Base-by-base conservation (phyloP, 1,140 invertebrate species). In the Eumaeus atala region DNA sequence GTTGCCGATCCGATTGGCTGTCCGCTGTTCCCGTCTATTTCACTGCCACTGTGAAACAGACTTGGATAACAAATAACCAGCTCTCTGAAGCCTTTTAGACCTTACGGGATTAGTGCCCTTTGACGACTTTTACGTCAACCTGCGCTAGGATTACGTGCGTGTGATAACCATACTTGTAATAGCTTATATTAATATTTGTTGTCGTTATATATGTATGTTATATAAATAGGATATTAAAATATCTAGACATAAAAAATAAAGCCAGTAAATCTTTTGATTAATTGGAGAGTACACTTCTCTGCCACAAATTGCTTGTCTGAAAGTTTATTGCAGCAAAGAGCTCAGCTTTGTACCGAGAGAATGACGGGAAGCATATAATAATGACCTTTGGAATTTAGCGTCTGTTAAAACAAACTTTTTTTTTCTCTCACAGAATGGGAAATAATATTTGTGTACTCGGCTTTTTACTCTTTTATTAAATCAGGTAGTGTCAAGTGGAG, bases 311-410 rank as follows among this genome's bases (percentile, higher is more conserved):
- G 61, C 56, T 56, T 64, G 61, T 61, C 58, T 64, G 55, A 62
- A 67, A 61, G 61, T 67, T 67, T 67, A 64, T 61, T 64, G 65
- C 65, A 67, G 65, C 59, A 61, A 67, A 67, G 64, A 61, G 61
- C 54, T 21, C 48, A 51, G 54, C 49, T 67, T 64, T 57, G 57
- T 58, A 51, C 61, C 58, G 48, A 54, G 44, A 54, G 57, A 67
- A 67, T 61, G 59, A 64, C 64, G 56, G 55, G 56, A 56, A 57
- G 61, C 57, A 61, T 66, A 66, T 62, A 56, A 64, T 67, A 67
- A 64, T 64, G 54, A 60, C 54, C 55, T 59, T 57, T 62, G 51
- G 61, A 66, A 48, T 66, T 62, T 51, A 51, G 48, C 54, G n/a
- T n/a, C 51, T 54, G 59, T 62, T 66, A 59, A 58, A 62, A 55